Evolutionary conservation across 53 echinoderm and acorn worm species (phyloP).

Genomic region (Holothuria leucospilota): DNA sequence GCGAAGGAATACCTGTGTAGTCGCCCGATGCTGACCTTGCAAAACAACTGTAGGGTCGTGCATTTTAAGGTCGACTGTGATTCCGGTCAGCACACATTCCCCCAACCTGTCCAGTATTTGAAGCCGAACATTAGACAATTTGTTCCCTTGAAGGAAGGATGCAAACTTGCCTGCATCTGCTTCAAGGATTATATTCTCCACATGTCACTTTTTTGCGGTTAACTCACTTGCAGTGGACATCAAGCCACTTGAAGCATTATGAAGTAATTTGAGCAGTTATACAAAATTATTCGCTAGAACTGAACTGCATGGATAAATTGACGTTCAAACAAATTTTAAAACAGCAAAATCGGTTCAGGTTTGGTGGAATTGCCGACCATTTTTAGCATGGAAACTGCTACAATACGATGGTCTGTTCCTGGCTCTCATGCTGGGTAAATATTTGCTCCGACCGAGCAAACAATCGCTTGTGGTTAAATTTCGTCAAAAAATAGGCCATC

Average conservation of each 20-base stretch:
- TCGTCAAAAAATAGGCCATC: too few species aligned
- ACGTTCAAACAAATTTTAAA: conserved; percentile 23
- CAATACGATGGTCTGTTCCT: neutral
- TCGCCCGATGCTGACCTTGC: too few species aligned
- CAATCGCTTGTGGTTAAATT: too few species aligned
- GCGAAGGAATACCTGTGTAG: too few species aligned
- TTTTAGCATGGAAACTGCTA: conserved; percentile 13
- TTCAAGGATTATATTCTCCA: conserved; percentile 8
- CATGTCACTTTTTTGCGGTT: conserved; percentile 10
- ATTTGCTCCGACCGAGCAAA: too few species aligned
- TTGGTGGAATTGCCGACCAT: neutral
- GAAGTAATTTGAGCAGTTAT: conserved; percentile 4
- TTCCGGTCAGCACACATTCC: too few species aligned
- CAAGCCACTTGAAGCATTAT: conserved; percentile 17
- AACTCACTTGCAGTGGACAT: neutral
- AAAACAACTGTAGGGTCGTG: too few species aligned
- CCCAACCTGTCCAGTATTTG: too few species aligned
- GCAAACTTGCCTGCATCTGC: conserved; percentile 12
- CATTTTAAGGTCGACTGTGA: too few species aligned
- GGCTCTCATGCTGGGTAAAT: neutral
- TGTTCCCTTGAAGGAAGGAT: conserved; percentile 27
- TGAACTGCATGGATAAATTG: conserved; percentile 14
- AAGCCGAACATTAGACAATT: too few species aligned
- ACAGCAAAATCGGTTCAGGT: conserved; percentile 23
- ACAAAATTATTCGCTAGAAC: neutral